These are phyloP conservation scores for Vandiemenella viatica DNA, from an alignment of 2,888 invertebrate species.

Conservation along the genomic window DNA sequence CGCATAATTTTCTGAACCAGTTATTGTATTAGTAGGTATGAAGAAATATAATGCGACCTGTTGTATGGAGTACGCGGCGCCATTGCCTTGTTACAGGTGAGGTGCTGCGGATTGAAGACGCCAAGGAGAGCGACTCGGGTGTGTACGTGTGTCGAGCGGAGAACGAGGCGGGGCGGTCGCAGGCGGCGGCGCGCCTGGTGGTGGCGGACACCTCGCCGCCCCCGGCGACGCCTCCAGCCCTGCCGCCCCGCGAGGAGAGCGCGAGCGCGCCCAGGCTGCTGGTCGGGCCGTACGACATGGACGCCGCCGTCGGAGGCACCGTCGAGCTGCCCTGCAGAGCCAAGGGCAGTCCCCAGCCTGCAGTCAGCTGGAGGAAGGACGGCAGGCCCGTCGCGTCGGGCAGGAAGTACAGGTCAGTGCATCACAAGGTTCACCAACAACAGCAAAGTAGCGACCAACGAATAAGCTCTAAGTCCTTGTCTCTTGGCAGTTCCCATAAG, in stretches of 20 bases:
- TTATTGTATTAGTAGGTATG: too few species aligned
- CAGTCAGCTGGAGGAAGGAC: conserved; percentile 74
- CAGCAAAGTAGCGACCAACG: too few species aligned
- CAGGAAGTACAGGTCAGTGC: conserved; percentile 20
- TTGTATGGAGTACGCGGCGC: too few species aligned
- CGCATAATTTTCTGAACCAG: too few species aligned
- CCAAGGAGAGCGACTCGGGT: conserved; percentile 54
- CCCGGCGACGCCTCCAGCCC: conserved; percentile 7
- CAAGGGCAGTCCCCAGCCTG: conserved; percentile 59
- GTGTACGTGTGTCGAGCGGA: conserved; percentile 64
- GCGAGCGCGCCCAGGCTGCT: conserved; percentile 41
- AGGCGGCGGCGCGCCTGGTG: conserved; percentile 40
- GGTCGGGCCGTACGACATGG: conserved; percentile 58
- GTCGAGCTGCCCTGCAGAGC: conserved; percentile 75
- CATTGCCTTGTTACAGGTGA: too few species aligned
- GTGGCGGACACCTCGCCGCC: conserved; percentile 4
- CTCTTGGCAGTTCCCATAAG: too few species aligned
- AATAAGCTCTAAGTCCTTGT: too few species aligned
- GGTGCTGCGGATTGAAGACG: conserved; percentile 44
- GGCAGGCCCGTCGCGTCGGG: conserved; percentile 35
- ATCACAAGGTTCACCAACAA: background rate
- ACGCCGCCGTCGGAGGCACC: conserved; percentile 54
- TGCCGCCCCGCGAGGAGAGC: background rate
- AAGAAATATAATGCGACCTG: too few species aligned
- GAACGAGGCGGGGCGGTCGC: conserved; percentile 55